phyloP scores from a whole-genome alignment of 2,113 vertebrate genomes.

The Cisticola juncidis region DNA sequence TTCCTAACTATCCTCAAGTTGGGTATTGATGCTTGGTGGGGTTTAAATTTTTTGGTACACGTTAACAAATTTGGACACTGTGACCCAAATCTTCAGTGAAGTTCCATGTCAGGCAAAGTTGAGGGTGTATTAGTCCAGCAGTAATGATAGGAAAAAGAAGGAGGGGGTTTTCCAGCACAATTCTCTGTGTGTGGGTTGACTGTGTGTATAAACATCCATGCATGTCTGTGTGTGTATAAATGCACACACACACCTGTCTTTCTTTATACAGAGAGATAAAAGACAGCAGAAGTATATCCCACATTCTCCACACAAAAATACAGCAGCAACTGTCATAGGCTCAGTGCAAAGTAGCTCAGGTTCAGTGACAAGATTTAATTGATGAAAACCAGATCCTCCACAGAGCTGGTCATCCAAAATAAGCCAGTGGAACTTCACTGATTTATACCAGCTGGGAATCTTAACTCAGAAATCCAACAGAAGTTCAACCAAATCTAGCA shows the following conservation, averaged over 20 bases:
- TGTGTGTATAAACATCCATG: neutral
- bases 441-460: neutral
- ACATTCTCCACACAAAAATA: neutral
- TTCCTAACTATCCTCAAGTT: neutral
- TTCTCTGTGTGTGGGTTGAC: neutral
- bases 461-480: neutral
- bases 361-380: neutral
- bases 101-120: neutral
- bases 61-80: neutral
- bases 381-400: neutral
- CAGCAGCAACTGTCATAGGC: neutral
- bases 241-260: neutral
- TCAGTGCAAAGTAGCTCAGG: neutral
- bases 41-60: neutral
- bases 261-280: neutral
- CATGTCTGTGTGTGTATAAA: neutral
- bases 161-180: neutral
- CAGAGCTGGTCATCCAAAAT: neutral
- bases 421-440: neutral
- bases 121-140: neutral
- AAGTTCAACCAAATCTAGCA: neutral
- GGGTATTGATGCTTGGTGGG: fast-evolving
- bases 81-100: neutral
- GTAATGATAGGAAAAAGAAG: neutral
- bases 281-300: neutral